Conservation (phyloP, 2,113 vertebrate species). For the Neotoma lepida region DNA sequence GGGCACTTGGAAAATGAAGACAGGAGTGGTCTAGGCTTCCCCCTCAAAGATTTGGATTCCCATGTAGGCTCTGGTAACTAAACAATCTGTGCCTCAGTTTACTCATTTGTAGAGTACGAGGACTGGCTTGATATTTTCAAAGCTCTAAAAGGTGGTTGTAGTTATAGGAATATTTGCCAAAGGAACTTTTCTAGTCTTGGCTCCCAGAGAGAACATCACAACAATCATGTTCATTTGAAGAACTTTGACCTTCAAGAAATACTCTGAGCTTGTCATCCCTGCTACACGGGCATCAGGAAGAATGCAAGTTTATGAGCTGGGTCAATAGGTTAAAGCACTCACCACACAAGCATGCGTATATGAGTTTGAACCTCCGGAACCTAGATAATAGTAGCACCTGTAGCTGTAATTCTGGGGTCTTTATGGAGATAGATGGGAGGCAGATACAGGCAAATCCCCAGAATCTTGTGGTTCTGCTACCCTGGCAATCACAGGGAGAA, state of each 20-base stretch:
- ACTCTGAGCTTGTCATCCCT: not conserved
- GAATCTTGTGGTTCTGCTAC: not conserved
- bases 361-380: not conserved
- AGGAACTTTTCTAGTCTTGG: not conserved
- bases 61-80: not conserved
- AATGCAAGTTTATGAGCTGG: too few species aligned
- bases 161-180: constrained; percentile 33
- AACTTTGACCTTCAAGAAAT: constrained; percentile 36
- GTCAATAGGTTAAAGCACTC: not conserved
- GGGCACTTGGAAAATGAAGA: not conserved
- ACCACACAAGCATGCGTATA: not conserved
- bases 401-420: not conserved
- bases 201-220: not conserved
- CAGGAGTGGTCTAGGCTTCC: not conserved
- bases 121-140: not conserved
- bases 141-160: not conserved
- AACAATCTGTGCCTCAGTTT: not conserved
- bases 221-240: constrained; percentile 9
- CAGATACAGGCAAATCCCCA: not conserved
- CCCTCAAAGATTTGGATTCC: not conserved
- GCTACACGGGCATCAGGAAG: not conserved
- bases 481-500: not conserved
- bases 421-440: not conserved
- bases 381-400: not conserved
- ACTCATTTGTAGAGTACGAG: not conserved